Conservation (phyloP, 2,888 invertebrate genomes). For the Watsonalla binaria region DNA sequence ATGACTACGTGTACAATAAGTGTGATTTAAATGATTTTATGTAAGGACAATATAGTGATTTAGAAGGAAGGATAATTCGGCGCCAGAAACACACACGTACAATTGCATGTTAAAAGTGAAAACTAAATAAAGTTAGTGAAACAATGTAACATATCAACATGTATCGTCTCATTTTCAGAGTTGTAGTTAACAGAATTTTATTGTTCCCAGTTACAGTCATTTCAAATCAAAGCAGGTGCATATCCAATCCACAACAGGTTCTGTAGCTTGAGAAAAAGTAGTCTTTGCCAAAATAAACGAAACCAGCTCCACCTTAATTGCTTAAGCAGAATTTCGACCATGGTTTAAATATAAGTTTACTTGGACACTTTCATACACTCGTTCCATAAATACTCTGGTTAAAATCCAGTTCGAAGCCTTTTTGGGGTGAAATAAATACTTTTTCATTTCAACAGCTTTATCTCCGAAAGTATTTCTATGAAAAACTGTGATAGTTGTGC, state of each 20-base stretch:
- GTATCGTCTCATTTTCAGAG: too few relatives aligned
- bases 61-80: too few relatives aligned
- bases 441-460: too few relatives aligned
- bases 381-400: not conserved
- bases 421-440: not conserved
- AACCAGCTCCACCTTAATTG: constrained; percentile 29
- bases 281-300: not conserved
- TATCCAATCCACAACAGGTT: not conserved
- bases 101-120: too few relatives aligned
- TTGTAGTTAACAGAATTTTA: not conserved
- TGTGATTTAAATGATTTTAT: too few relatives aligned
- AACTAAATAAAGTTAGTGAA: too few relatives aligned
- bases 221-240: not conserved
- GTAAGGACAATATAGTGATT: too few relatives aligned
- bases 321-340: constrained; percentile 21
- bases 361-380: not conserved
- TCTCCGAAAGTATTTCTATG: not conserved
- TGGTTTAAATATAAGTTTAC: constrained; percentile 4
- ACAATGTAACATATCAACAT: too few relatives aligned
- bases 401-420: not conserved
- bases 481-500: too few relatives aligned
- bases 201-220: not conserved
- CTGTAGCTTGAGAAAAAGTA: not conserved
- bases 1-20: too few relatives aligned
- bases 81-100: too few relatives aligned